Base-by-base conservation (phyloP, 2,113 vertebrate genomes). In the Alectura lathami region DNA sequence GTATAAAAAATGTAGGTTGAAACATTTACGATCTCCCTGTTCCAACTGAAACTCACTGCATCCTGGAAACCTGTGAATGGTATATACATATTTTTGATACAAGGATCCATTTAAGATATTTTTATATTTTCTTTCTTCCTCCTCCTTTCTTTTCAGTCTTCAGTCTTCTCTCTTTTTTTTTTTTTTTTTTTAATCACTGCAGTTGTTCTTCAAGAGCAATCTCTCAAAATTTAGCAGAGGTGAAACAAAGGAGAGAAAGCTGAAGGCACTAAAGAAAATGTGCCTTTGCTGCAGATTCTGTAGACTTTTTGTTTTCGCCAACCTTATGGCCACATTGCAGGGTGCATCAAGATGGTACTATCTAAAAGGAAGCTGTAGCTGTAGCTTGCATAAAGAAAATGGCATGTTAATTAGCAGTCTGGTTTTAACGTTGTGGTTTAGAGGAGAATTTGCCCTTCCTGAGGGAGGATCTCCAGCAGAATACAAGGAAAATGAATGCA, bases 391-490 rank as follows among this genome's bases (percentile, higher is more conserved):
- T 64, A 2, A 78, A 60, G 72, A 89, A 42, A 17, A 32, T n/a
- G 29, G 47, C 47, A 36, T 0, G 4, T 69, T 92, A 91, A 42
- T 83, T 56, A 89, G 63, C 70, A 70, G 12, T 91, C 67, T 87
- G 50, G 80, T 95, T 93, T 57, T 85, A 79, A 23, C 30, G 4
- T 73, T 85, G 81, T 85, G 74, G 75, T 94, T 95, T 87, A 83
- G 54, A 89, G 69, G 62, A 92, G 69, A 85, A 91, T 17, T 50
- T 86, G 29, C 24, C 48, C 36, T 72, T 89, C 87, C 89, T 75
- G n/a, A 20, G 42, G 66, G 57, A 95, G 40, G 59, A 51, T 92
- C 27, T 86, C 8, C 59, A 69, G 66, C 29, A 73, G 38, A 92
- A 69, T 77, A 50, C 72, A 17, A 16, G 63, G 40, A 85, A 94